Base-by-base conservation (phyloP, 1,140 invertebrate genomes). In the Drosophila asahinai region DNA sequence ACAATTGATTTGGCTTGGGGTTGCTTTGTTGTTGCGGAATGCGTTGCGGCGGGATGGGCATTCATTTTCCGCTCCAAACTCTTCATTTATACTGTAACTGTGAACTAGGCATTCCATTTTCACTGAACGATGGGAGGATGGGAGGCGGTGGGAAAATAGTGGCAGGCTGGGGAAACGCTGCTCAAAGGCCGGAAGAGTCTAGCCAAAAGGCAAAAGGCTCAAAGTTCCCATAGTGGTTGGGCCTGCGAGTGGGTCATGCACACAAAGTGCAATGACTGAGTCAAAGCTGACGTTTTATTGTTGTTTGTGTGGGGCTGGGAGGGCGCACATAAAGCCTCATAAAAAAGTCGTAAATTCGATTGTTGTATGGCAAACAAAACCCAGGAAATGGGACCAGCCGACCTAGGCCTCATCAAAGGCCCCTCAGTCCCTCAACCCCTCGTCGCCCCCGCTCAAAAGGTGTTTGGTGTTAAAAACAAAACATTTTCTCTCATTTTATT, bases 301-400 rank as follows among this genome's bases (percentile, higher is more conserved):
- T 83, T 86, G 74, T 74, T 77, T 81, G 63, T 65, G 61, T 77
- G 75, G 75, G 59, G 9, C 33, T 9, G 33, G 9, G 33, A 59
- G 62, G 58, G 67, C 61, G 27, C 80, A 87, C 77, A 87, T 89
- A 87, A 87, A 87, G 83, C 75, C 83, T 86, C 83, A 86, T 86
- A 86, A 86, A 89, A 87, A 89, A 81, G 84, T 84, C 84, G 84
- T 87, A 89, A 87, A 89, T 87, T 87, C 81, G 84, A 87, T 87
- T 87, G 84, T 87, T 87, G 83, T 87, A 81, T 71, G 77, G 86
- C 81, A 81, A 81, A 87, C 84, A 89, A 90, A 87, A 70, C 84
- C 70, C 77, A 80, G 84, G 81, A 87, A 87, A 81, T 87, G 81
- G 84, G 74, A 70, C 73, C 74, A 68, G 77, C 55, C 71, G 76